These are phyloP conservation scores for Neuroscelio doddi DNA, from an alignment of 2,888 invertebrate genomes.

Conservation along the genomic window DNA sequence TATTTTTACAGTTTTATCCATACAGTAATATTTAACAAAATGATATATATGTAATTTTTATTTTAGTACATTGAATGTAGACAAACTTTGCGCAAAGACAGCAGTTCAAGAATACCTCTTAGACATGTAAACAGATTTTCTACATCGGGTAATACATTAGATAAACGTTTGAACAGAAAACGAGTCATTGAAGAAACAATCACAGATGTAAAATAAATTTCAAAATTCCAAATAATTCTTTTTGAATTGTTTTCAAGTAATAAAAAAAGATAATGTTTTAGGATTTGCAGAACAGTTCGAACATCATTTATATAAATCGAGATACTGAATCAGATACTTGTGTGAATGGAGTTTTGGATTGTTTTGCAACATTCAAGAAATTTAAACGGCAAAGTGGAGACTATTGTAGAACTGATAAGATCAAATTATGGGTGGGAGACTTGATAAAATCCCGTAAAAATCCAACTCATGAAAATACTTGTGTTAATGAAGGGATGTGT, in stretches of 20 bases:
- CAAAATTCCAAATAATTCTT: background rate
- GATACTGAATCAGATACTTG: conserved; percentile 40
- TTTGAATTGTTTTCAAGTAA: too few relatives aligned
- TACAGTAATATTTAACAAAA: too few relatives aligned
- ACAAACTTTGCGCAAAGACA: conserved; percentile 78
- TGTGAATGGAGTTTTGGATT: conserved; percentile 16
- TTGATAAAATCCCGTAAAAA: too few relatives aligned
- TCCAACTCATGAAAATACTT: too few relatives aligned
- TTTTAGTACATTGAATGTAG: conserved; percentile 74
- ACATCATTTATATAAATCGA: conserved; percentile 48
- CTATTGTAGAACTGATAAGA: too few relatives aligned
- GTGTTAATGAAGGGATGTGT: too few relatives aligned
- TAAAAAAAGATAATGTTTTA: conserved; percentile 11
- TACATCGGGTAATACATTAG: conserved; percentile 53
- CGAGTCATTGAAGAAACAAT: conserved; percentile 23
- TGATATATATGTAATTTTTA: too few relatives aligned
- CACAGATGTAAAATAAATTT: too few relatives aligned
- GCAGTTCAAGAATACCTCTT: conserved; percentile 77
- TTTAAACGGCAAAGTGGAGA: conserved; percentile 16
- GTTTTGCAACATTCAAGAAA: conserved; percentile 38
- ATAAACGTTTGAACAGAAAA: conserved; percentile 53
- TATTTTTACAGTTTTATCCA: too few relatives aligned
- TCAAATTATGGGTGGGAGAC: too few relatives aligned
- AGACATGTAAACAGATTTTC: conserved; percentile 74
- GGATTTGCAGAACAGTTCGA: conserved; percentile 37